Base-by-base conservation (phyloP, 2,797 vertebrate species). In the Gallinago solitaria region DNA sequence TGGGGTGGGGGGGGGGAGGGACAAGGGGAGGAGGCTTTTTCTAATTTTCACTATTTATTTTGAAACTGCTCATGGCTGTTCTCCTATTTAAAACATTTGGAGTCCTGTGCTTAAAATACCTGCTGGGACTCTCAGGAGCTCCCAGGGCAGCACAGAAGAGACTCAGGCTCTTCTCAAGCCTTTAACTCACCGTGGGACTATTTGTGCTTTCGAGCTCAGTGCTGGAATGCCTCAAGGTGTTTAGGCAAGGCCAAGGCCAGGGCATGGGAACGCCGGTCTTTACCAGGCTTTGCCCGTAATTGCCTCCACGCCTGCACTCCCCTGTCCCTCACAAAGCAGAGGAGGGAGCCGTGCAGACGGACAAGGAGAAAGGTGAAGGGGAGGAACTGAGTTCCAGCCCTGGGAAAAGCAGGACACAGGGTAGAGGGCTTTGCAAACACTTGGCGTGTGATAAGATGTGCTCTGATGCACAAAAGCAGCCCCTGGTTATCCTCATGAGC, bases 211-310 rank as follows among this genome's bases (percentile, higher is more conserved):
- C 0, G 16, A 86, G 69, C 69, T 92, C 51, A 7, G 64, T 2
- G 47, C 61, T 81, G 95, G 95, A 96, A 96, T 89, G 78, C 24
- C 87, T 89, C 68, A 93, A 94, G 95, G 93, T 94, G 95, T 87
- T 94, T 75, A 54, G 68, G 83, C 64, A 94, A 95, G 95, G 96
- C 89, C 96, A 96, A 96, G 95, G 95, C 81, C 91, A 87, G 95
- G 94, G 94, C 95, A 96, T 95, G 95, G 95, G 94, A 96, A 96
- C 4, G 7, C n/a, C n/a, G 70, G 54, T 75, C 64, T 68, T 89
- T 33, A 83, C 45, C 47, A 82, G 73, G 69, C 75, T 89, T 59
- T 71, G 45, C 75, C 56, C 7, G 1, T 89, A 89, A 87, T 71
- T 93, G 60, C 50, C 88, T 95, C 50, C 83, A 11, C 8, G 37